phyloP scores from a whole-genome alignment of 2,797 vertebrate species.

The Centroberyx gerrardi region DNA sequence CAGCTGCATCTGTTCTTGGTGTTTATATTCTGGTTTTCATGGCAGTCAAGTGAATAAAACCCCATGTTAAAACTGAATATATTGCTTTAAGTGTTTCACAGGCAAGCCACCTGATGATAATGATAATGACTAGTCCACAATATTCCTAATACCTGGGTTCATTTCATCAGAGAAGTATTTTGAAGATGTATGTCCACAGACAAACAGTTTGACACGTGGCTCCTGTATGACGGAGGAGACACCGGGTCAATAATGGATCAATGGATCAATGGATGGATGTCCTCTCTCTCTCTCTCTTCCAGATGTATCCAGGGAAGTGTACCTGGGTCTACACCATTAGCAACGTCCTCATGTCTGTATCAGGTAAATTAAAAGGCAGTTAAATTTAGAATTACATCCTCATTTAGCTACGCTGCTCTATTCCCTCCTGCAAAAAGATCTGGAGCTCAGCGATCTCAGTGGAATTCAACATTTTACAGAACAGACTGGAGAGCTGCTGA shows the following conservation, averaged over 20 bases:
- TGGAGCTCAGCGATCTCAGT: background rate
- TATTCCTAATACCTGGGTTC: too few species aligned
- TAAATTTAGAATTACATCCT: background rate
- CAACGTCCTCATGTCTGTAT: conserved; percentile 92
- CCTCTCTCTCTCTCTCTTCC: conserved; percentile 44
- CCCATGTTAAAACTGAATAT: too few species aligned
- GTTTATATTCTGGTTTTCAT: too few species aligned
- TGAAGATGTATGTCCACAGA: too few species aligned
- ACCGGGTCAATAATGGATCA: background rate
- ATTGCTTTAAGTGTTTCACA: too few species aligned
- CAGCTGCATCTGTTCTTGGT: too few species aligned
- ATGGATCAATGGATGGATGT: background rate
- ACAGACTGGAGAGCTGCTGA: background rate
- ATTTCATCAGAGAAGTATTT: too few species aligned
- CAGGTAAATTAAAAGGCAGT: conserved; percentile 81
- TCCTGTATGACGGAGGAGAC: background rate
- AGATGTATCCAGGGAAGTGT: conserved; percentile 92
- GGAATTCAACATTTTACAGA: background rate
- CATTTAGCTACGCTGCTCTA: background rate
- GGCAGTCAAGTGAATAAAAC: too few species aligned
- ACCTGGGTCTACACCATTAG: conserved; percentile 91
- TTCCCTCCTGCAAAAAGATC: background rate
- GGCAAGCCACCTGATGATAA: too few species aligned
- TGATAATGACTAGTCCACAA: too few species aligned
- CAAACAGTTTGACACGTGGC: too few species aligned